These are phyloP conservation scores for Conchocele bisecta DNA, from an alignment of 2,888 invertebrate genomes.

Conservation along the genomic window DNA sequence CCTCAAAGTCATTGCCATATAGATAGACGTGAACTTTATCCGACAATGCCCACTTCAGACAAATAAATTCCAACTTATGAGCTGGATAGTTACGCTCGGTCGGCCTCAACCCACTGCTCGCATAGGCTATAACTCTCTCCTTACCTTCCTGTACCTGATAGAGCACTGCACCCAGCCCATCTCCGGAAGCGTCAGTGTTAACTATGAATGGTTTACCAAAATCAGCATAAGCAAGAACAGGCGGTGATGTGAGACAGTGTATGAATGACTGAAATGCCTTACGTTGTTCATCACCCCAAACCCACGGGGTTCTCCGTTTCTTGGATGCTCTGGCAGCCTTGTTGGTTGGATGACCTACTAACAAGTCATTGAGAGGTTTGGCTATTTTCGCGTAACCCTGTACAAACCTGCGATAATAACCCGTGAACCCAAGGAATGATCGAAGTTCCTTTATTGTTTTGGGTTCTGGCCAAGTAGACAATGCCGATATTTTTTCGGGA, in stretches of 20 bases:
- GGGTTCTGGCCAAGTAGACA: conserved; percentile 37
- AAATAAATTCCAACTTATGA: conserved; percentile 32
- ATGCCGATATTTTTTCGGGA: conserved; percentile 25
- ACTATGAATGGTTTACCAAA: conserved; percentile 14
- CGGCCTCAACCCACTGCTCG: conserved; percentile 11
- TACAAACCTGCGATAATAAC: conserved; percentile 40
- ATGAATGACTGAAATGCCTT: conserved; percentile 19
- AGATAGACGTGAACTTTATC: conserved; percentile 44
- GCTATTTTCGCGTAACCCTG: conserved; percentile 29
- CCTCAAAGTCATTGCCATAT: conserved; percentile 26
- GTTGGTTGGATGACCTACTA: conserved; percentile 19
- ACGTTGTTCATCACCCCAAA: conserved; percentile 12
- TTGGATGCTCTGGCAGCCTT: not conserved
- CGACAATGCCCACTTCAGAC: conserved; percentile 38
- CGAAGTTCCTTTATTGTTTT: conserved; percentile 16
- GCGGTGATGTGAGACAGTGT: not conserved
- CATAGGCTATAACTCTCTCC: conserved; percentile 14
- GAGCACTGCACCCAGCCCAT: conserved; percentile 27
- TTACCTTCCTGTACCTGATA: conserved; percentile 24
- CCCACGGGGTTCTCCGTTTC: not conserved
- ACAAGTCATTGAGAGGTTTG: conserved; percentile 27
- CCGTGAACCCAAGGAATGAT: conserved; percentile 33
- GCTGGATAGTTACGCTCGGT: conserved; percentile 20
- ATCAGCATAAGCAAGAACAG: conserved; percentile 21
- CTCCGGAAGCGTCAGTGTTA: conserved; percentile 23